Base-by-base conservation (phyloP, 2,113 vertebrate genomes). In the Ibidorhyncha struthersii region DNA sequence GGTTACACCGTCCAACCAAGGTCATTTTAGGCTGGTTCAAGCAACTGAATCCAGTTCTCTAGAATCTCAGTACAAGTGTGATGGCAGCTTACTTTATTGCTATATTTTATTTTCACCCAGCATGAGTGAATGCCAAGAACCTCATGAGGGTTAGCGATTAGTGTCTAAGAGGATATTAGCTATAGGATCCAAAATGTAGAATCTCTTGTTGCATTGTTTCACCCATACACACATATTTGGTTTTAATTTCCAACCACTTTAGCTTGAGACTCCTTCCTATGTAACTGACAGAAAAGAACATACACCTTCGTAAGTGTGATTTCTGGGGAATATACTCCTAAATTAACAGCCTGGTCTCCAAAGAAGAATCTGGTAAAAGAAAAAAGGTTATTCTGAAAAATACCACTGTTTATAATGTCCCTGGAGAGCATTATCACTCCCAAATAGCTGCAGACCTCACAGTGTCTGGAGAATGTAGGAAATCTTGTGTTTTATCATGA, bases 391-490 rank as follows among this genome's bases (percentile, higher is more conserved):
- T 87, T 87, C 45, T 56, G 49, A 45, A 72, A 95, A 66, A 19
- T 32, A 71, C 30, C 8, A 27, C 40, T 76, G 77, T 91, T 95
- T 72, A 56, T 66, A 74, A 89, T 50, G 27, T 90, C 93, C 43
- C 73, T 59, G 55, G 86, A 79, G 83, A 93, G 55, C 29, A 70
- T 82, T 87, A 84, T 86, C 62, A 34, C 70, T 90, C 41, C 73
- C 66, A 63, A 96, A 88, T 25, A 43, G 47, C 63, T 93, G 50
- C 55, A 89, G 86, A 90, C 71, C 69, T 96, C 89, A 85, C 50
- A 77, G n/a, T 45, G 53, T 16, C 41, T 87, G 89, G 9, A 94
- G 41, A 90, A 79, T 36, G 58, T 21, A 93, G 50, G 26, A 93
- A 88, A 82, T 63, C 29, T 82, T 55, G 32, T 69, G 56, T 78